Evolutionary conservation across 92 coral and sea anemone genomes (phyloP), one percentile per base, ranked within the genome.

Genomic region (Phymanthus crucifer): DNA sequence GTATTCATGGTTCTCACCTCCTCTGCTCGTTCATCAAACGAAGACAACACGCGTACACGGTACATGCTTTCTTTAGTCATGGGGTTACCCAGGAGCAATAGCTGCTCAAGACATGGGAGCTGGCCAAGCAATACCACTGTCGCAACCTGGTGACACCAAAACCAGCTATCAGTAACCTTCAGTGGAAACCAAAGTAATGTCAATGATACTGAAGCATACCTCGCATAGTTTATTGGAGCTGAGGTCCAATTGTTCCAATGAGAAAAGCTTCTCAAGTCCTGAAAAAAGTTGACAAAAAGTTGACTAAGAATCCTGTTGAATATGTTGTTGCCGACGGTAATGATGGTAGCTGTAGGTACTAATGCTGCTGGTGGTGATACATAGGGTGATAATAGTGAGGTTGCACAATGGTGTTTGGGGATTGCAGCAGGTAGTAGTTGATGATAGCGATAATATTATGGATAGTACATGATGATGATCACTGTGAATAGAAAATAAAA

Each of bases 21-120:
- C 47, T 91, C 85, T 38, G 97, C 98, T n/a, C 97, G 91, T 48
- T 96, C 96, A 47, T 91, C 99, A 92, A 96, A 96, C n/a, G 90
- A 90, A 10, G 94, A 82, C 38, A 96, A 73, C n/a, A 96, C 91
- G 46, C 94, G 90, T 7, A 87, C 78, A 32, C 99, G 96, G 77
- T 93, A 93, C 87, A 91, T 85, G 66, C 76, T 83, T 75, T 89
- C 93, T 58, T 91, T 89, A 17, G 93, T 89, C 67, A 96, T 84
- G 12, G 98, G 90, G 78, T 96, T 96, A 1, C 85, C 94, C 47
- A 83, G 77, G 47, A 93, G 84, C 40, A 89, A 87, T 17, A 96
- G 40, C 18, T 58, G 65, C 82, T 96, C 99, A 71, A 96, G 70
- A 78, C 99, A 96, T 0, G 99, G 99, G 18, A 96, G 75, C 40